Conservation (phyloP, 2,113 vertebrate species). For the Struthidea cinerea region DNA sequence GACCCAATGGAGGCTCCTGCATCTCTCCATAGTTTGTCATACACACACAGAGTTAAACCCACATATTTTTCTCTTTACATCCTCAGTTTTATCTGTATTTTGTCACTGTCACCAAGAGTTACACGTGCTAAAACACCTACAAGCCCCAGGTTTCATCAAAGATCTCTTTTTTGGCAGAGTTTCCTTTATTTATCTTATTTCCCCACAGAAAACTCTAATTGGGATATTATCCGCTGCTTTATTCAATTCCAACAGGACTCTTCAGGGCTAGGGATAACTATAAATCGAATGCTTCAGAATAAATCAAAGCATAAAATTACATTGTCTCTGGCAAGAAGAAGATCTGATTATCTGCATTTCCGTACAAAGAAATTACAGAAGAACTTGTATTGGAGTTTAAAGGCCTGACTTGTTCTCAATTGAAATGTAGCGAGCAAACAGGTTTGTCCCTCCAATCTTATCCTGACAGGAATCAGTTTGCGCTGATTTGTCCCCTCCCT, state of each 20-base stretch:
- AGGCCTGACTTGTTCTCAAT: not conserved
- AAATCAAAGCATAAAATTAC: conserved; percentile 53
- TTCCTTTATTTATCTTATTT: not conserved
- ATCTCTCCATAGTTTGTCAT: not conserved
- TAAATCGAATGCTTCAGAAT: not conserved
- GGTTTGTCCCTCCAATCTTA: not conserved
- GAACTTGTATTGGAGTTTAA: not conserved
- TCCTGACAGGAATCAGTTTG: not conserved
- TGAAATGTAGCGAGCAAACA: not conserved
- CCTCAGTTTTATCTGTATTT: not conserved
- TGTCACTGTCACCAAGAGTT: not conserved
- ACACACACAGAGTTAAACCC: not conserved
- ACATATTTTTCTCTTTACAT: not conserved
- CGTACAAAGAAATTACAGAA: conserved; percentile 12
- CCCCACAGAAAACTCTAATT: not conserved
- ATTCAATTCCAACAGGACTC: conserved; percentile 11
- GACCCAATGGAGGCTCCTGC: not conserved
- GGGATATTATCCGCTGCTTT: not conserved
- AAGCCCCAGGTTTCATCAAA: not conserved
- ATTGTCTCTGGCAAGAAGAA: conserved; percentile 30
- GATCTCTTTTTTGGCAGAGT: not conserved
- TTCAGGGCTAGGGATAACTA: not conserved
- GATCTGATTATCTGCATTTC: conserved; percentile 42
- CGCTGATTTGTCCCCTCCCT: conserved; percentile 9
- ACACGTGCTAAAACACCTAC: not conserved